phyloP scores from a whole-genome alignment of 2,113 vertebrate genomes.

The Melanerpes formicivorus region DNA sequence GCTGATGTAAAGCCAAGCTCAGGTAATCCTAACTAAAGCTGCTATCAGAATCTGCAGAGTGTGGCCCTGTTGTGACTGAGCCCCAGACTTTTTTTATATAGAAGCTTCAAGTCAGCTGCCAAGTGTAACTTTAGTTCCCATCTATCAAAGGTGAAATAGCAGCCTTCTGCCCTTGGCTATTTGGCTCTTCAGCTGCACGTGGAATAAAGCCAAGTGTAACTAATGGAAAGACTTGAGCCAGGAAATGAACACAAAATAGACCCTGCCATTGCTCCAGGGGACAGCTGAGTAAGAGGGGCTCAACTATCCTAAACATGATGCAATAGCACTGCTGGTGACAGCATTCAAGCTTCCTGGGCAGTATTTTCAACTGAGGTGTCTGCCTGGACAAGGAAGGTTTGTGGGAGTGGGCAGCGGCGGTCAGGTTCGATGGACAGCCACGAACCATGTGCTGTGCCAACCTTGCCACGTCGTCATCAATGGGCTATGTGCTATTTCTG shows the following conservation, averaged over 20 bases:
- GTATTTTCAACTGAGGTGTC: background rate
- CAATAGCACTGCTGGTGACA: background rate
- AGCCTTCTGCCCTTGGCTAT: slow-evolving; percentile 56
- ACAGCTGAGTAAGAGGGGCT: background rate
- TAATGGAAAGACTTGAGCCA: slow-evolving; percentile 14
- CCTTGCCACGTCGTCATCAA: background rate
- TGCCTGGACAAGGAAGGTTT: background rate
- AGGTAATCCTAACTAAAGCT: slow-evolving; percentile 8
- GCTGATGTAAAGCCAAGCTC: background rate
- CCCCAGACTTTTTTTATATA: background rate
- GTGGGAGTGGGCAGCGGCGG: background rate
- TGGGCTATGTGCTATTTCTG: background rate
- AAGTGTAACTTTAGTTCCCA: slow-evolving; percentile 22
- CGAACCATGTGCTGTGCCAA: background rate
- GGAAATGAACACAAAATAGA: slow-evolving; percentile 34
- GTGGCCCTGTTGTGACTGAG: background rate
- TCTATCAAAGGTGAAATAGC: slow-evolving; percentile 42
- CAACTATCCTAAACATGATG: background rate
- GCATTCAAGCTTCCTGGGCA: background rate
- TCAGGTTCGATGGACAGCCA: background rate
- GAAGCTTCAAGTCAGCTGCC: slow-evolving; percentile 21
- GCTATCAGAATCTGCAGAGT: background rate
- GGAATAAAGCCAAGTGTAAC: slow-evolving; percentile 14
- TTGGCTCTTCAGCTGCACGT: background rate
- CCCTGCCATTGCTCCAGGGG: background rate